Percentiles rank a stretch among this genome's conserved stretches.
Evolutionary conservation across 2,888 invertebrate species (phyloP).

Genomic region (Dicycla oo): DNA sequence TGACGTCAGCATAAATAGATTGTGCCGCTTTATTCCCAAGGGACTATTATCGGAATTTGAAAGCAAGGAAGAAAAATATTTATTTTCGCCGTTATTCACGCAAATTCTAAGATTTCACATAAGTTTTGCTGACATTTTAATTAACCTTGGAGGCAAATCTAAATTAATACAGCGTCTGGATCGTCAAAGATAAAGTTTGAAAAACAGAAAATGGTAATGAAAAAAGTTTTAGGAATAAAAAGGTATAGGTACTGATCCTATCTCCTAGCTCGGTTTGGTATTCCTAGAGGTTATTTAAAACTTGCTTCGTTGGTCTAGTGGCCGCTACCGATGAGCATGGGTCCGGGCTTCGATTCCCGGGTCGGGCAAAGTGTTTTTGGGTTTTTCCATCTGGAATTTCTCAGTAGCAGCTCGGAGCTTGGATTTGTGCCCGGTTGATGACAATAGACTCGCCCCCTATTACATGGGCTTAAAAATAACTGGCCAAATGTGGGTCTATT

Average conservation of each 20-base stretch:
- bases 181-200: slow-evolving; percentile 8
- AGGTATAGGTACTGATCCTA: not conserved
- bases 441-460: no score
- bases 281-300: not conserved
- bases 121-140: slow-evolving; percentile 13
- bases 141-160: slow-evolving; percentile 12
- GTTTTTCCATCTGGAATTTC: no score
- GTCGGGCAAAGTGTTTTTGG: no score
- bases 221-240: slow-evolving; percentile 18
- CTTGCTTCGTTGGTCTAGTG: not conserved
- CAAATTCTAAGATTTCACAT: not conserved
- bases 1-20: slow-evolving; percentile 31
- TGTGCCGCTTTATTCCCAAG: slow-evolving; percentile 14
- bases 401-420: no score
- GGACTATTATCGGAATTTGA: not conserved
- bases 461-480: no score
- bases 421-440: no score
- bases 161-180: slow-evolving; percentile 16
- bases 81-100: not conserved
- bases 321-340: no score
- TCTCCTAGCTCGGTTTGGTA: not conserved
- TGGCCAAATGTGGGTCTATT: no score
- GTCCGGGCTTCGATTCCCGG: no score
- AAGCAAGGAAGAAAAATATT: not conserved
- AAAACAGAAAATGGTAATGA: slow-evolving; percentile 14